Evolutionary conservation across 2,797 vertebrate species (phyloP), one percentile per base, ranked within the genome.

Genomic region (Pterois miles): DNA sequence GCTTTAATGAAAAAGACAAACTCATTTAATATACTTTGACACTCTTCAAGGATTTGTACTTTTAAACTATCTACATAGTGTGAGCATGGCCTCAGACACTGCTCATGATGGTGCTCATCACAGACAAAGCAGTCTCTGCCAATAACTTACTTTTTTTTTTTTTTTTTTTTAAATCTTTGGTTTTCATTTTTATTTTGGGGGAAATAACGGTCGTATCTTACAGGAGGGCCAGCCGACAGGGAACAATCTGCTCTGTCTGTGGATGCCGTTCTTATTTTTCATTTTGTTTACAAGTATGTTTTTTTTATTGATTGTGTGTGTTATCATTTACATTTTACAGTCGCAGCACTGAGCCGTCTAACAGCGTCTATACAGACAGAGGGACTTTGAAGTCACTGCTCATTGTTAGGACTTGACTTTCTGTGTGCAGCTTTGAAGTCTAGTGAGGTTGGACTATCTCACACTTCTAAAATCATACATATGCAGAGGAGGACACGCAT

Each of bases 381-480:
- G 43, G 13, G 72, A 82, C 54, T 80, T 58, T 82, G 75, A 82
- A 75, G 73, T 68, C 63, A 48, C 27, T 31, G 59, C 48, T 82
- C 66, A 71, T 36, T 74, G 53, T 69, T 74, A 60, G 11, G 11
- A 54, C 74, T 81, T 68, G 18, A 83, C 85, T 87, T 84, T 89
- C 65, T 29, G 11, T 78, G 68, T 38, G 27, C 20, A 59, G 72
- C 85, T 85, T 86, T 86, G 70, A 86, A 70, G 71, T 78, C 73
- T 33, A 77, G 23, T 50, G 75, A 81, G 79, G 65, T 76, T 87
- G 63, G 81, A 75, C 74, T 57, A 65, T 80, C 59, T 69, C 62
- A 75, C 54, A 70, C 66, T 82, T 85, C 59, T 75, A 63, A 83
- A 78, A 85, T 86, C 58, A 74, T 38, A 70, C 38, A 81, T 78